Evolutionary conservation across 2,113 vertebrate genomes (phyloP), one percentile per base, ranked within the genome.

Genomic region (Cricetomys ansorgei): DNA sequence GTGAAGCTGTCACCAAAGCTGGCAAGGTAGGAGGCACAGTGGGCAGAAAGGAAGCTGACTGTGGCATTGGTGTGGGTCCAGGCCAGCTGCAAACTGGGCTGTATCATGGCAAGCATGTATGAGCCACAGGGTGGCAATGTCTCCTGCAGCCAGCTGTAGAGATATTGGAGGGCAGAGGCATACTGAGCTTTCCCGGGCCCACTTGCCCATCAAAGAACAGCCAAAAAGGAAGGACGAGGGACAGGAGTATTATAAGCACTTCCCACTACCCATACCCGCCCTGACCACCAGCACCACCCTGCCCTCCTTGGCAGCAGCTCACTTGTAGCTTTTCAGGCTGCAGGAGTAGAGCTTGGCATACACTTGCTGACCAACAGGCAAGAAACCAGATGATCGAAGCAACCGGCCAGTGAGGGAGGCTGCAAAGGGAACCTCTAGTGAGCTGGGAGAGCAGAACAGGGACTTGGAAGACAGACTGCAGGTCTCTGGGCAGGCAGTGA

Each of bases 291-390:
- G 15, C 80, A 67, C 67, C 53, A 75, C 69, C 91, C 5, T 53
- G 7, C 10, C 0, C 9, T 1, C 10, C 70, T 43, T 8, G 2
- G 0, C 16, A 40, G 86, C 0, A 80, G 97, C 98, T 29, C 53
- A 99, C 99, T 99, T 99, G 98, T 99, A 98, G 12, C 99, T 98
- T 27, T 99, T 97, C 12, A 99, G 98, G 37, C 98, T 97, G 98
- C 98, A 98, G 4, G 98, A 91, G 15, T 98, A 99, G 40, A 99
- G 97, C 96, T 98, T 99, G 95, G 97, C 97, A 99, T 98, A 99
- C 59, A 98, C 98, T 90, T 99, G 99, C 91, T 99, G 99, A 5
- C 97, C 98, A 17, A 98, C 98, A 0, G 98, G 98, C 69, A 99
- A 98, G 92, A 99, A 1, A 21, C 99, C 99, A 0, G 98, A 99